Evolutionary conservation across 2,113 vertebrate species (phyloP), one percentile per base, ranked within the genome.

Genomic region (Uropsilus gracilis): DNA sequence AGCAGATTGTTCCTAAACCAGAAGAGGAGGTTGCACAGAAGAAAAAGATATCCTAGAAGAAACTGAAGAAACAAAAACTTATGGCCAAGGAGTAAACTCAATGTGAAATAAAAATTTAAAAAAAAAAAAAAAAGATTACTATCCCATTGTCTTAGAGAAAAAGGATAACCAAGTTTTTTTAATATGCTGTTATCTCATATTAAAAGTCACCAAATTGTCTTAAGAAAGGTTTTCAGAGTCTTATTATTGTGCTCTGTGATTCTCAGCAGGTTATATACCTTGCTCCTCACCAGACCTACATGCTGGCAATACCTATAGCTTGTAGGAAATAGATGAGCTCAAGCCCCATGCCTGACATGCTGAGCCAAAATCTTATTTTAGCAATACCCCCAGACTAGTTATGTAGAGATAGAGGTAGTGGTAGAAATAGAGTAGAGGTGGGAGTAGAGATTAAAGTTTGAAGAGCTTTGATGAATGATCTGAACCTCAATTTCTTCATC

Each of bases 311-410:
- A 73, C 18, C 10, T 5, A 7, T n/a, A 78, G 48, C 16, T 73
- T 69, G 34, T 13, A 50, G 37, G 32, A 93, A 89, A 63, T 50
- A 16, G 42, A 94, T 48, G 59, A 7, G 69, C n/a, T 73, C 66
- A 81, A 50, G n/a, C 32, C 48, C 32, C 18, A 91, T 44, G 18
- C n/a, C 37, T 63, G 6, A 66, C 6, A 20, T 88, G 44, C 44
- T 39, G n/a, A 86, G 71, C n/a, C 78, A 48, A 69, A 84, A 95
- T 85, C 28, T 81, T 37, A 80, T 39, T 86, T 83, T 82, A 63
- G 82, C 6, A 55, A 94, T 34, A 63, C 17, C 13, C 8, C 14
- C 26, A 86, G 2, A 26, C 37, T 16, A 72, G 64, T 14, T 37
- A 66, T 46, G 53, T 10, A 64, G n/a, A n/a, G n/a, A n/a, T n/a